Evolutionary conservation across 2,888 invertebrate species (phyloP).

Genomic region (Tribolium freemani): DNA sequence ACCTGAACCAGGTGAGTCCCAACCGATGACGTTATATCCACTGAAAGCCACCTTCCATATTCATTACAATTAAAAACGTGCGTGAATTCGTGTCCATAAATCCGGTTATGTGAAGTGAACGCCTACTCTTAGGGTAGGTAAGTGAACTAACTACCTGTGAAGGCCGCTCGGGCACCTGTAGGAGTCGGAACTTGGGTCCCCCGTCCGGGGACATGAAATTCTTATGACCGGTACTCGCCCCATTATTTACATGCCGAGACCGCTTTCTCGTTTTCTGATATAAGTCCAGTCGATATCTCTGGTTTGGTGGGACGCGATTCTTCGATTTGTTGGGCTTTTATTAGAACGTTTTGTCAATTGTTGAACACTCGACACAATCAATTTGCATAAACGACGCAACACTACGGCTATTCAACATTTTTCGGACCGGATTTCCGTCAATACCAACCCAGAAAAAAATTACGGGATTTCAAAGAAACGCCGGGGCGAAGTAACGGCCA

Average conservation of each 20-base stretch:
- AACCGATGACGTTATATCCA: conserved; percentile 33
- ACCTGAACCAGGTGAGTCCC: conserved; percentile 26
- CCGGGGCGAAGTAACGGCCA: too few species aligned
- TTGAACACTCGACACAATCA: conserved; percentile 11
- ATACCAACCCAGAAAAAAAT: too few species aligned
- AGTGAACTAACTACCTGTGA: conserved; percentile 55
- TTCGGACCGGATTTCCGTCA: conserved; percentile 25
- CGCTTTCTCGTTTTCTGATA: conserved; percentile 18
- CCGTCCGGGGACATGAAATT: neutral
- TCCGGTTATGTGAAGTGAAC: conserved; percentile 43
- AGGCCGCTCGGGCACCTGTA: conserved; percentile 58
- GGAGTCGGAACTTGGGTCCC: conserved; percentile 44
- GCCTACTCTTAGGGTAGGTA: conserved; percentile 55
- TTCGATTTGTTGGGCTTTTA: conserved; percentile 20
- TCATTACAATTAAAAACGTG: conserved; percentile 34
- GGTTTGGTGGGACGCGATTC: conserved; percentile 12
- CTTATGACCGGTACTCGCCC: neutral
- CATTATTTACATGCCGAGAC: neutral
- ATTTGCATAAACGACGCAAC: conserved; percentile 23
- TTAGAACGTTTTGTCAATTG: conserved; percentile 22
- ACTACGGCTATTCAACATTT: neutral
- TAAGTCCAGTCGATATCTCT: conserved; percentile 1
- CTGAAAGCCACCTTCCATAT: conserved; percentile 33
- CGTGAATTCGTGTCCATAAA: conserved; percentile 36
- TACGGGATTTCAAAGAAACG: too few species aligned